Conservation (phyloP, 1,140 invertebrate genomes). For the Drosophila sechellia region DNA sequence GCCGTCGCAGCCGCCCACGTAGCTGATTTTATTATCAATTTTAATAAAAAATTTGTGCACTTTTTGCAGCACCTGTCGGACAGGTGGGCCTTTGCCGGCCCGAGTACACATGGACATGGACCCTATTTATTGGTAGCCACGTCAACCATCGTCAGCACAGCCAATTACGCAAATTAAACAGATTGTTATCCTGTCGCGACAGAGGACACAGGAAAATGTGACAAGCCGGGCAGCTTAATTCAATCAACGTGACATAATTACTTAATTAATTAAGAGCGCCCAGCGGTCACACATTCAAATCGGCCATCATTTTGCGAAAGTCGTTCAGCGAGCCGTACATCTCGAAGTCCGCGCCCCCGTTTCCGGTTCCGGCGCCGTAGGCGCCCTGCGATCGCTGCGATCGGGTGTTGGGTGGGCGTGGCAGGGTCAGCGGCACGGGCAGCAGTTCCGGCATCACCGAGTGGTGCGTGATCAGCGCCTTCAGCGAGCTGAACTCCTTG, state of each 20-base stretch:
- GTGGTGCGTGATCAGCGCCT: constrained; percentile 96
- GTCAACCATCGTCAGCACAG: constrained; percentile 73
- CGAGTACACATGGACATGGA: constrained; percentile 11
- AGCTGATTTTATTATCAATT: constrained; percentile 66
- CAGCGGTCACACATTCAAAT: constrained; percentile 87
- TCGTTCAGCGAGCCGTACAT: constrained; percentile 92
- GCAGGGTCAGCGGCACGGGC: constrained; percentile 94
- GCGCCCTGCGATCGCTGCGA: constrained; percentile 65
- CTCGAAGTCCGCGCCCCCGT: constrained; percentile 86
- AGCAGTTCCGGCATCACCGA: constrained; percentile 97
- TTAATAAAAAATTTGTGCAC: constrained; percentile 45
- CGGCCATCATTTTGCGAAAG: constrained; percentile 93
- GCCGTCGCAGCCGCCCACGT: neutral
- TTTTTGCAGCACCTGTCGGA: constrained; percentile 36
- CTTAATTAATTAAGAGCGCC: constrained; percentile 75
- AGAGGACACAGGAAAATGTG: constrained; percentile 28
- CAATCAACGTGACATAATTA: constrained; percentile 75
- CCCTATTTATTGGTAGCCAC: constrained; percentile 58
- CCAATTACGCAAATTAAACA: constrained; percentile 82
- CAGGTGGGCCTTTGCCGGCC: neutral
- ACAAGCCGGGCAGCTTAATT: constrained; percentile 60
- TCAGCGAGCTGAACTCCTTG: constrained; percentile 96
- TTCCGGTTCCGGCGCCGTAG: constrained; percentile 16
- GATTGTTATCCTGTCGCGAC: constrained; percentile 78
- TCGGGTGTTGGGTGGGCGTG: constrained; percentile 90